A percentile compares a stretch with the other conserved stretches of the same genome.
phyloP scores from a whole-genome alignment of 2,113 vertebrate species.

The Hemichromis elongatus region DNA sequence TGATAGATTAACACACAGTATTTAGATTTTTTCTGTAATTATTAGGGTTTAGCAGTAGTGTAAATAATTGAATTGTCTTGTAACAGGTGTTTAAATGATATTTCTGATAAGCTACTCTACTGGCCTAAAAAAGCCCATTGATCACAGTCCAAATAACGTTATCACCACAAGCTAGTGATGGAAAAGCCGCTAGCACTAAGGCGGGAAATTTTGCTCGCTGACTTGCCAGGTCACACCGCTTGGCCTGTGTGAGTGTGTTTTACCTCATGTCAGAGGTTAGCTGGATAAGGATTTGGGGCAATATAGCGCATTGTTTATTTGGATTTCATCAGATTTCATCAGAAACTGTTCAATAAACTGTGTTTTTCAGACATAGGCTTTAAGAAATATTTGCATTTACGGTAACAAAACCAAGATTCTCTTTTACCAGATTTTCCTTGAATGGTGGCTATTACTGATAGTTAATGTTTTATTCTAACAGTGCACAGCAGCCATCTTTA shows the following conservation, averaged over 20 bases:
- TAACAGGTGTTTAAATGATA: background rate
- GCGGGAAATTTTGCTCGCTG: background rate
- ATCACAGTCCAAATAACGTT: background rate
- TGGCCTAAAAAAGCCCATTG: background rate
- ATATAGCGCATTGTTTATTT: background rate
- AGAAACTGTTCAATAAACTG: background rate
- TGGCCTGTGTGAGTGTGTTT: background rate
- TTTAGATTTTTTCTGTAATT: background rate
- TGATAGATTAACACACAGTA: background rate
- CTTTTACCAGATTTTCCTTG: background rate
- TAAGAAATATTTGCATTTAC: background rate
- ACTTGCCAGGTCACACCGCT: too few relatives aligned
- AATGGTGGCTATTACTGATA: background rate
- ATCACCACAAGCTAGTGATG: background rate
- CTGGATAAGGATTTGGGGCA: fast-evolving
- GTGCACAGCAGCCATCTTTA: background rate
- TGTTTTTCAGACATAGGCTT: background rate
- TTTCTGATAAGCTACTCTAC: background rate
- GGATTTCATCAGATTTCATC: background rate
- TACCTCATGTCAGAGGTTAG: background rate
- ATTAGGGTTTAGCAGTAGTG: background rate
- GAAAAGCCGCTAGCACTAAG: background rate
- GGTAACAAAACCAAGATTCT: background rate
- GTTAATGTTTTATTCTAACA: background rate
- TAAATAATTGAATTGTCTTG: background rate